These are phyloP conservation scores for Melanotaenia maccullochi DNA, from an alignment of 2,797 vertebrate species.

Conservation along the genomic window DNA sequence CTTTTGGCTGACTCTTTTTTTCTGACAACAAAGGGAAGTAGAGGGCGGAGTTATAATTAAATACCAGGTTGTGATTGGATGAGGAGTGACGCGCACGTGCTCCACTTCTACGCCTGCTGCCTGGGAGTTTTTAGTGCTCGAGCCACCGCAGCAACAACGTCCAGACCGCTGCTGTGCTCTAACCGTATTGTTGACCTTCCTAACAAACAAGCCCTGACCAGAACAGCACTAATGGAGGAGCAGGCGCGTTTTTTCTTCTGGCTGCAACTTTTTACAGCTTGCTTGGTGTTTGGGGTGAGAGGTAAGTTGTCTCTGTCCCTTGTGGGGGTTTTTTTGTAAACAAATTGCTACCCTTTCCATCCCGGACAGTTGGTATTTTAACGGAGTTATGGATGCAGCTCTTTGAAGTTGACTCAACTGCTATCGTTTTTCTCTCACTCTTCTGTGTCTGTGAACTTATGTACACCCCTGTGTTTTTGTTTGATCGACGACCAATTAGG, in stretches of 20 bases:
- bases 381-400: neutral
- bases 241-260: conserved; percentile 33
- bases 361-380: conserved; percentile 1
- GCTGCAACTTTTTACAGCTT: conserved; percentile 72
- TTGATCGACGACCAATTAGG: neutral
- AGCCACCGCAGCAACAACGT: conserved; percentile 7
- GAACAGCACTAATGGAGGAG: conserved; percentile 63
- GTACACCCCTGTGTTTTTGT: neutral
- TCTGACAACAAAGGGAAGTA: neutral
- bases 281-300: conserved; percentile 61
- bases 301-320: conserved; percentile 68
- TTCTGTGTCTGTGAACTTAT: neutral
- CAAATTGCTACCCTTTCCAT: conserved; percentile 19
- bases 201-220: neutral
- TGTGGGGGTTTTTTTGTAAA: conserved; percentile 28
- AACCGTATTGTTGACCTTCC: neutral
- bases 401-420: neutral
- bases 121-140: conserved; percentile 41
- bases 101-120: conserved; percentile 52
- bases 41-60: conserved; percentile 65
- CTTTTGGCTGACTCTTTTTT: neutral
- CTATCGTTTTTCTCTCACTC: fast-evolving
- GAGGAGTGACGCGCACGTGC: conserved; percentile 72
- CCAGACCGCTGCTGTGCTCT: neutral
- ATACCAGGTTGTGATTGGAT: conserved; percentile 70